Base-by-base conservation (phyloP, 2,797 vertebrate species). In the Coilia nasus region DNA sequence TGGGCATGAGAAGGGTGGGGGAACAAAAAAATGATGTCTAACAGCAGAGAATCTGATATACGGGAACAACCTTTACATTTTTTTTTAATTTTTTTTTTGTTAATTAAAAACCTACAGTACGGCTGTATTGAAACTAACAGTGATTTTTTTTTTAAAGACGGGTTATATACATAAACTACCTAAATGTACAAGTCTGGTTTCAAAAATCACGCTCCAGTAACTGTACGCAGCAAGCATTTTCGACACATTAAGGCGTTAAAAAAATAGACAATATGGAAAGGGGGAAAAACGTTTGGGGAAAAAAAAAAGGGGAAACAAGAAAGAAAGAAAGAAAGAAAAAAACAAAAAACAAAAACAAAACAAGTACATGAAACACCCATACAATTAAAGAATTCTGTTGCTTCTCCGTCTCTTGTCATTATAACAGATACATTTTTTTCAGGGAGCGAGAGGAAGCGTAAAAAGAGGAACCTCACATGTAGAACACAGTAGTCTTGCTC, bases 91-190 rank as follows among this genome's bases (percentile, higher is more conserved):
- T 81, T 86, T 94, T 94, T 93, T 92, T 90, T 91, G 93, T 96
- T 94, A 96, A 89, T 89, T 89, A 91, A 92, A 92, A 96, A 94
- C 71, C 93, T 95, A 95, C 94, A 93, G 91, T 92, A 93, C 94
- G 96, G 94, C 91, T 89, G 84, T 86, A 91, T 94, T 93, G 91
- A 95, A 95, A 93, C 90, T 93, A 90, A 94, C 92, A 93, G 91
- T 90, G 88, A 93, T 92, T 94, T 92, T 54, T 54, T 95, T 93
- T 64, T 95, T 93, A 94, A 94, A 91, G 89, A 90, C 87, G 93
- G 87, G 88, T 93, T 95, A 95, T 95, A 92, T 95, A 96, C 95
- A 96, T 93, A 85, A 91, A 90, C 88, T 88, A 94, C 94, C 94
- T 93, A 95, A 94, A 94, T 94, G 94, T 95, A 96, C 93, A 95